These are phyloP conservation scores for Drosophila punjabiensis DNA, from an alignment of 1,140 invertebrate species.

Conservation along the genomic window DNA sequence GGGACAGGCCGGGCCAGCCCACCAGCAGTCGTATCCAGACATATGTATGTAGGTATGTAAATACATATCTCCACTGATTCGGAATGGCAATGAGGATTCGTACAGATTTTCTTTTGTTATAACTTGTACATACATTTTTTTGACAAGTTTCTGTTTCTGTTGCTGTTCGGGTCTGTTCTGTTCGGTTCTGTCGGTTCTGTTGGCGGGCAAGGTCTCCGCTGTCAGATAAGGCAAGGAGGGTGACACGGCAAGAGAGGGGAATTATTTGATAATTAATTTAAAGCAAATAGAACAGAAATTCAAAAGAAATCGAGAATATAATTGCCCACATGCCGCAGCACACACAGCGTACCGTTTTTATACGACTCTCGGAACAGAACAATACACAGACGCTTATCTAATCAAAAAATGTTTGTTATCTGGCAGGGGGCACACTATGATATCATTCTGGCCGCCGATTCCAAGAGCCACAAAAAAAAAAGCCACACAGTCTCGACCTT, in stretches of 20 bases:
- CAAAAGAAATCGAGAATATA: slow-evolving; percentile 32
- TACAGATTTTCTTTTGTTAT: slow-evolving; percentile 65
- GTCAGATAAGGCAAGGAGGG: slow-evolving; percentile 26
- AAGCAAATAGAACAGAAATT: slow-evolving; percentile 58
- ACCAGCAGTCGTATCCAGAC: slow-evolving; percentile 14
- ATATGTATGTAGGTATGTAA: slow-evolving; percentile 1
- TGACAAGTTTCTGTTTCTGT: slow-evolving; percentile 45
- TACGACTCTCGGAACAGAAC: slow-evolving; percentile 17
- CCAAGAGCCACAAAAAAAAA: slow-evolving; percentile 34
- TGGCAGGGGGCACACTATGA: slow-evolving; percentile 61
- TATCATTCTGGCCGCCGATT: slow-evolving; percentile 60
- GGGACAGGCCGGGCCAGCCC: slow-evolving; percentile 21
- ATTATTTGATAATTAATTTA: slow-evolving; percentile 70
- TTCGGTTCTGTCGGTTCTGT: slow-evolving; percentile 20
- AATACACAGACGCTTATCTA: slow-evolving; percentile 62
- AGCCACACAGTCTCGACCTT: slow-evolving; percentile 61
- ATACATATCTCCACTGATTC: slow-evolving; percentile 33
- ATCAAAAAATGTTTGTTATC: slow-evolving; percentile 73
- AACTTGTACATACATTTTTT: slow-evolving; percentile 27
- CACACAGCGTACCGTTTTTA: slow-evolving; percentile 7
- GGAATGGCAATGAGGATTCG: slow-evolving; percentile 62
- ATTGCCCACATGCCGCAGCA: slow-evolving; percentile 19
- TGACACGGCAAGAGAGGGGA: slow-evolving; percentile 11
- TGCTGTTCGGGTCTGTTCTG: neutral
- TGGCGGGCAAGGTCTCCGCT: slow-evolving; percentile 48